Evolutionary conservation across 2,888 invertebrate genomes (phyloP).

Genomic region (Argynnis bischoffii): DNA sequence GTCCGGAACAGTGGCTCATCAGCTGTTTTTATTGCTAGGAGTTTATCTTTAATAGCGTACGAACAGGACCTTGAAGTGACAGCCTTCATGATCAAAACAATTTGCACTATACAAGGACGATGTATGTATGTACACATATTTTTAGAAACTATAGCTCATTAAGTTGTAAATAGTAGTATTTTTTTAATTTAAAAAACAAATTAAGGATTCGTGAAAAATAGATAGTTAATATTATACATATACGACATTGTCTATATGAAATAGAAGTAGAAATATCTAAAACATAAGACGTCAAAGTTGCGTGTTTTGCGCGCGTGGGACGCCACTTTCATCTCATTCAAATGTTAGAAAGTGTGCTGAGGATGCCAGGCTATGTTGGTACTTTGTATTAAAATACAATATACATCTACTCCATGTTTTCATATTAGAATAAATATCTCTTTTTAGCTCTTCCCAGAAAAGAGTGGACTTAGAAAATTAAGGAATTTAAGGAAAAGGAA

Average conservation of each 20-base stretch:
- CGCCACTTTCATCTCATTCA: constrained; percentile 39
- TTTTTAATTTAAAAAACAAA: too few species aligned
- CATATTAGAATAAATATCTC: neutral
- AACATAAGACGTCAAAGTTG: neutral
- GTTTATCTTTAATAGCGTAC: neutral
- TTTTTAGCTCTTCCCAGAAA: neutral
- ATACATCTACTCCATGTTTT: neutral
- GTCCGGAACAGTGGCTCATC: constrained; percentile 59
- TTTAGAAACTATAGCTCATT: too few species aligned
- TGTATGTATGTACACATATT: neutral
- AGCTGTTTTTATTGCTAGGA: constrained; percentile 50
- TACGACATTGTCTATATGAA: neutral
- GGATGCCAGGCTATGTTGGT: constrained; percentile 21
- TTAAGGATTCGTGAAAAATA: too few species aligned
- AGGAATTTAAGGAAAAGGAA: too few species aligned
- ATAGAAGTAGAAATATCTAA: constrained; percentile 6
- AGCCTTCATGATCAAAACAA: neutral
- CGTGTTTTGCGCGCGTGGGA: constrained; percentile 14
- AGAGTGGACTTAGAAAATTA: neutral
- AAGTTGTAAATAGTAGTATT: too few species aligned
- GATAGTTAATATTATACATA: too few species aligned
- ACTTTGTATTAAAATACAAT: constrained; percentile 8
- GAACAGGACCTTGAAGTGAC: neutral
- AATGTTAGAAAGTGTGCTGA: constrained; percentile 40
- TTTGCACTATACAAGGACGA: neutral